phyloP scores from a whole-genome alignment of 2,113 vertebrate genomes.

The Apeltes quadracus region DNA sequence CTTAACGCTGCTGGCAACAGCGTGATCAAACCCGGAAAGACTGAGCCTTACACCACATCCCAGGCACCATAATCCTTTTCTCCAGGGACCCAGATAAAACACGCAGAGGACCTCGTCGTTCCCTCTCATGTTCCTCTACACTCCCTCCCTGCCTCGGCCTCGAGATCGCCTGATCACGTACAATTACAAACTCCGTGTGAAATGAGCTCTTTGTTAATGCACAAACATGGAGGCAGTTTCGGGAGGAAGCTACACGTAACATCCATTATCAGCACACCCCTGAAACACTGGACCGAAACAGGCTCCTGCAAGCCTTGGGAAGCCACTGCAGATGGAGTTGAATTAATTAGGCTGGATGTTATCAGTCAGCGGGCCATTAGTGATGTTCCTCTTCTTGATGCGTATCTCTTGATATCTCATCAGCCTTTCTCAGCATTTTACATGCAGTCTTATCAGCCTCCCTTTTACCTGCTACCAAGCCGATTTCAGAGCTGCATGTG shows the following conservation, averaged over 20 bases:
- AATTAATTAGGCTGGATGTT: slow-evolving; percentile 80
- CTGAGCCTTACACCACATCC: slow-evolving; percentile 65
- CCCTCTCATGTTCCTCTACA: slow-evolving; percentile 56
- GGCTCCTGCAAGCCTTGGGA: slow-evolving; percentile 64
- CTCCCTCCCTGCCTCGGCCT: slow-evolving; percentile 32
- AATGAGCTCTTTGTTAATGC: slow-evolving; percentile 58
- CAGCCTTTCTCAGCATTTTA: slow-evolving; percentile 76
- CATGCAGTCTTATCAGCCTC: slow-evolving; percentile 59
- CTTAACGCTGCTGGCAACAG: slow-evolving; percentile 63
- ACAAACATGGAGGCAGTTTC: slow-evolving; percentile 60
- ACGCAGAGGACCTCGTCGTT: slow-evolving; percentile 63
- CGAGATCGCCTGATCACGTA: slow-evolving; percentile 44
- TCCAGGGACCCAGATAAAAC: slow-evolving; percentile 73
- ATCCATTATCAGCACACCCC: slow-evolving; percentile 59
- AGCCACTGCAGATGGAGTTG: slow-evolving; percentile 68
- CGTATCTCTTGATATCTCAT: slow-evolving; percentile 73
- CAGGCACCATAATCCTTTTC: slow-evolving; percentile 71
- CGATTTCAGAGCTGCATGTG: slow-evolving; percentile 32
- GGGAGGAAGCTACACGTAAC: slow-evolving; percentile 46
- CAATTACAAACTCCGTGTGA: slow-evolving; percentile 60
- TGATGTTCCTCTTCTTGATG: slow-evolving; percentile 76
- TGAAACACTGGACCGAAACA: slow-evolving; percentile 74
- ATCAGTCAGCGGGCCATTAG: slow-evolving; percentile 77
- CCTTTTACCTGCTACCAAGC: slow-evolving; percentile 50
- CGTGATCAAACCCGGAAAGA: slow-evolving; percentile 71